A percentile compares a stretch with the other conserved stretches of the same genome.
These are phyloP conservation scores for Drosophila crucigera DNA, from an alignment of 2,888 invertebrate genomes.

Conservation along the genomic window DNA sequence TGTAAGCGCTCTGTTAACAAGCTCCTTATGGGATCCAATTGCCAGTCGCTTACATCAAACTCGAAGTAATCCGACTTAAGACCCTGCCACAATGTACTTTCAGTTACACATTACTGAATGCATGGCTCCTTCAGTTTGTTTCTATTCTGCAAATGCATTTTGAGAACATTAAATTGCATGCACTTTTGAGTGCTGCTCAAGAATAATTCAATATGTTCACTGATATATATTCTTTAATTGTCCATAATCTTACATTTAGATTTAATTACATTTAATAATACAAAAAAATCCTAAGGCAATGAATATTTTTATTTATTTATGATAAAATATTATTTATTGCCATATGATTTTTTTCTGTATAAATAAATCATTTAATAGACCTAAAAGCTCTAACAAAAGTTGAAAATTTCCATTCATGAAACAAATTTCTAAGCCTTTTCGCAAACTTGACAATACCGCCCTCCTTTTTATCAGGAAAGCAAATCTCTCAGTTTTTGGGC, in stretches of 20 bases:
- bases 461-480: neutral
- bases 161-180: neutral
- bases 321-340: neutral
- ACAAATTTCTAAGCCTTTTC: constrained; percentile 19
- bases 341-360: neutral
- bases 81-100: constrained; percentile 11
- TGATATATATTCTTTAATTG: neutral
- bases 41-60: constrained; percentile 10
- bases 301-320: neutral
- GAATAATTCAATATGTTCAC: neutral
- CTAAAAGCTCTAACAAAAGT: constrained; percentile 12
- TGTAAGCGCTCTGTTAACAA: constrained; percentile 47
- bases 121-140: neutral
- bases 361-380: constrained; percentile 16
- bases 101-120: constrained; percentile 18
- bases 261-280: neutral
- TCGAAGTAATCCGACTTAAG: constrained; percentile 25
- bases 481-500: constrained; percentile 22
- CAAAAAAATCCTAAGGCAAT: neutral
- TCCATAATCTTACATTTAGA: neutral
- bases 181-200: neutral
- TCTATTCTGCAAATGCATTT: neutral
- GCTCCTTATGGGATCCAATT: constrained; percentile 26
- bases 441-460: constrained; percentile 2
- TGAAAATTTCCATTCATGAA: constrained; percentile 17